Percentiles rank a stretch among this genome's conserved stretches.
phyloP scores from a whole-genome alignment of 2,888 invertebrate genomes.

The Drosophila subsilvestris region DNA sequence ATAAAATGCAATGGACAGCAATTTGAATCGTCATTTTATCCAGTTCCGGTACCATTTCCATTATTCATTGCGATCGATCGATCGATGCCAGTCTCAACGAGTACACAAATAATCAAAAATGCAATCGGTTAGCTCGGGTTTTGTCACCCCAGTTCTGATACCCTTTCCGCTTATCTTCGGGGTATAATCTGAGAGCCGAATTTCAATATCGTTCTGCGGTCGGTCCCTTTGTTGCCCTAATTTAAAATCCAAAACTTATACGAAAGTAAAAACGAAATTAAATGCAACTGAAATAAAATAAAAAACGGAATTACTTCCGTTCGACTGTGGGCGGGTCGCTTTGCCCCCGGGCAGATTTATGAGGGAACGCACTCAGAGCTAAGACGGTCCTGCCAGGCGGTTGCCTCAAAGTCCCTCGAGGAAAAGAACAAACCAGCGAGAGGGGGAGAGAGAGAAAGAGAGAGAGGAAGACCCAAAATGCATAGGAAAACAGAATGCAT shows the following conservation, averaged over 20 bases:
- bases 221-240: conserved; percentile 66
- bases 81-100: not conserved
- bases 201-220: conserved; percentile 57
- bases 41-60: conserved; percentile 1
- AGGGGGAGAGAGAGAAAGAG: not conserved
- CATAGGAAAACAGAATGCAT: conserved; percentile 40
- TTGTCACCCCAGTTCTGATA: conserved; percentile 59
- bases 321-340: conserved; percentile 12
- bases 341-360: conserved; percentile 50
- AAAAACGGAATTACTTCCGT: conserved; percentile 68
- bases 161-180: conserved; percentile 42
- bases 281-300: conserved; percentile 38
- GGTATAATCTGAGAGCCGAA: conserved; percentile 41
- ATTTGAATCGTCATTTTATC: not conserved
- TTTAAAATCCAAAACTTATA: conserved; percentile 61
- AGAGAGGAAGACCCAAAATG: conserved; percentile 17
- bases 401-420: conserved; percentile 47
- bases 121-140: conserved; percentile 44
- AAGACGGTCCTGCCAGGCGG: conserved; percentile 42
- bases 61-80: conserved; percentile 16
- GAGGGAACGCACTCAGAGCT: conserved; percentile 30
- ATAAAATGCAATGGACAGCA: no score
- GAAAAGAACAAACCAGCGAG: not conserved
- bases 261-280: conserved; percentile 31
- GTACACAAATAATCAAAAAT: conserved; percentile 40